phyloP scores from a whole-genome alignment of 2,113 vertebrate species.

The Hyperoodon ampullatus region DNA sequence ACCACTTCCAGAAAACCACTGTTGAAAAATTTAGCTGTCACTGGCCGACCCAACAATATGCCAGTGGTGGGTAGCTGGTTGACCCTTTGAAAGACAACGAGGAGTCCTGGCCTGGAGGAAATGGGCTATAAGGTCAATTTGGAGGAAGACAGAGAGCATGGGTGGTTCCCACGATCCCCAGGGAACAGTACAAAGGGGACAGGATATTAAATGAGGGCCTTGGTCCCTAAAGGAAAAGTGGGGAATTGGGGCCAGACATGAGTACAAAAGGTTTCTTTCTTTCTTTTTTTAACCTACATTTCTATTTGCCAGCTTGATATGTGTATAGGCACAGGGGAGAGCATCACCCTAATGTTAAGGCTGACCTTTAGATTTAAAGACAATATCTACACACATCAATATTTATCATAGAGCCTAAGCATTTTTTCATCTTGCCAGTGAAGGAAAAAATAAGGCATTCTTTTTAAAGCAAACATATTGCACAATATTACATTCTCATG shows the following conservation, averaged over 20 bases:
- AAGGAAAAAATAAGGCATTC: not conserved
- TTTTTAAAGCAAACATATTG: conserved; percentile 34
- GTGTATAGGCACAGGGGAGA: not conserved
- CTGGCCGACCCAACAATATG: not conserved
- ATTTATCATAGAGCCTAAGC: not conserved
- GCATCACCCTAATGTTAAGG: not conserved
- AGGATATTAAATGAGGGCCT: not conserved
- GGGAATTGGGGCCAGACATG: not conserved
- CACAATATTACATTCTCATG: not conserved
- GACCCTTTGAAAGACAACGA: not conserved
- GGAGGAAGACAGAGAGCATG: not conserved
- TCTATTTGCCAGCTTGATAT: not conserved
- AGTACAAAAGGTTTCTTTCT: not conserved
- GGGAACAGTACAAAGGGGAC: not conserved
- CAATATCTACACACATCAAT: not conserved
- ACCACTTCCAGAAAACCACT: not conserved
- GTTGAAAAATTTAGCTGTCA: not conserved
- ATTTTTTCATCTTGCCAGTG: not conserved
- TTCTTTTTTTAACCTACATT: not conserved
- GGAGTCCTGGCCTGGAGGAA: not conserved
- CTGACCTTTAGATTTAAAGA: not conserved
- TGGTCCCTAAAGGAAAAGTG: not conserved
- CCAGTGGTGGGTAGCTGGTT: not conserved
- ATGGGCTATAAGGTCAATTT: not conserved
- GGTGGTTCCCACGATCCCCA: not conserved